Base-by-base conservation (phyloP, 1,140 invertebrate genomes). In the Druon quercuslanigerum region DNA sequence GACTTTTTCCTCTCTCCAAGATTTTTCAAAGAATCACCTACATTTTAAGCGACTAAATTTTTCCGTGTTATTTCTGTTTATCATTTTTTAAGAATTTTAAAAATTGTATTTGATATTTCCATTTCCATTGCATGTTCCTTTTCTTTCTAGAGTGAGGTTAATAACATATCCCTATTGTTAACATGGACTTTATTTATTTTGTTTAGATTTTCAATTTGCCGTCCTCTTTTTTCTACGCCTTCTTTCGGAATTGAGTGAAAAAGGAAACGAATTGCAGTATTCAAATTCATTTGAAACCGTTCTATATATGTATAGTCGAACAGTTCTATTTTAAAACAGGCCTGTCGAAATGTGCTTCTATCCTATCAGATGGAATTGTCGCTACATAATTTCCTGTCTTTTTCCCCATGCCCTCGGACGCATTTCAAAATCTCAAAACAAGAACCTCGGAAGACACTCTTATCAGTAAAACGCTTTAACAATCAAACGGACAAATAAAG, bases 281-380 rank as follows among this genome's bases (percentile, higher is more conserved):
- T 13, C 46, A 66, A 66, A 66, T 66, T 13, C 13, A 66, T 66
- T 40, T 33, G 25, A 66, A 40, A 40, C 12, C 40, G 13, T 1
- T 66, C 57, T 66, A 66, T 66, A 66, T n/a, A n/a, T n/a, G n/a
- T 66, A 66, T 66, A 66, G 57, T 66, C 33, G 12, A 16, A 8
- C 33, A 33, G n/a, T 66, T 8, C 25, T 16, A 25, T 66, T 14
- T 25, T 13, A 66, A 66, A 66, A 66, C 25, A 66, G 57, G 46
- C 14, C 33, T 66, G 13, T 66, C 57, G 33, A 40, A 16, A 66
- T 46, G 25, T 40, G 20, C 25, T 40, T 40, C 20, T 25, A 60
- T 33, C 57, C 25, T 40, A 25, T 66, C 4, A n/a, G 40, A 40
- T 66, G 40, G 25, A 66, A 66, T 40, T 25, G 57, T 60, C 57